Percentiles rank a stretch among this genome's conserved stretches.
These are phyloP conservation scores for Oscheius sp. DNA, from an alignment of 2,888 invertebrate species.

Conservation along the genomic window DNA sequence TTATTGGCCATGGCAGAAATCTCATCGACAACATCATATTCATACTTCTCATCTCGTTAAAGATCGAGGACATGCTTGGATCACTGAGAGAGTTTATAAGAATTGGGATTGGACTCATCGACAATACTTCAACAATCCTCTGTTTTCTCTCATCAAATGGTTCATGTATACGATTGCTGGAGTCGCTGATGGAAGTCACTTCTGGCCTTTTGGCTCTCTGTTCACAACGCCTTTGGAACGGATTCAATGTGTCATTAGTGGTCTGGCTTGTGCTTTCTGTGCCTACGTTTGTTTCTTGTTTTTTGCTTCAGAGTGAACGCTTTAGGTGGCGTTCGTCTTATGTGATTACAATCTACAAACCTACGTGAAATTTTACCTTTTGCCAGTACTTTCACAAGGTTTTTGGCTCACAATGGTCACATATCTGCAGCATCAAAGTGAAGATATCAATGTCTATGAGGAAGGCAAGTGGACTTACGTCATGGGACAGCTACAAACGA, in stretches of 20 bases:
- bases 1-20: constrained; percentile 64
- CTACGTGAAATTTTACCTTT: constrained; percentile 60
- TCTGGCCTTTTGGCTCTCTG: constrained; percentile 63
- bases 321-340: constrained; percentile 43
- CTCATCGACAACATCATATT: constrained; percentile 59
- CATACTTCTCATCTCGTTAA: constrained; percentile 63
- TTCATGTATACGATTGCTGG: constrained; percentile 67
- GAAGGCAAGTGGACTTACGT: constrained; percentile 56
- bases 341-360: constrained; percentile 41
- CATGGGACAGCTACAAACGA: constrained; percentile 54
- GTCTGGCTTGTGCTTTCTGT: constrained; percentile 53
- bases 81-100: constrained; percentile 53
- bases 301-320: no score
- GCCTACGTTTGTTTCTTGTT: constrained; percentile 44
- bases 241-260: constrained; percentile 62
- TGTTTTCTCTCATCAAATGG: no score
- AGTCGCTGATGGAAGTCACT: constrained; percentile 67
- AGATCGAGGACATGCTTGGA: constrained; percentile 62
- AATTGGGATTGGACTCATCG: constrained; percentile 41
- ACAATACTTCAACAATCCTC: constrained; percentile 57
- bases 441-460: constrained; percentile 57
- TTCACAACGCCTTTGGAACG: constrained; percentile 63
- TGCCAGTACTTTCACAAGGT: constrained; percentile 61
- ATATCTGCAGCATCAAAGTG: constrained; percentile 58
- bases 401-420: constrained; percentile 62